phyloP scores from a whole-genome alignment of 1,140 invertebrate genomes.

The Laodelphax striatellus region DNA sequence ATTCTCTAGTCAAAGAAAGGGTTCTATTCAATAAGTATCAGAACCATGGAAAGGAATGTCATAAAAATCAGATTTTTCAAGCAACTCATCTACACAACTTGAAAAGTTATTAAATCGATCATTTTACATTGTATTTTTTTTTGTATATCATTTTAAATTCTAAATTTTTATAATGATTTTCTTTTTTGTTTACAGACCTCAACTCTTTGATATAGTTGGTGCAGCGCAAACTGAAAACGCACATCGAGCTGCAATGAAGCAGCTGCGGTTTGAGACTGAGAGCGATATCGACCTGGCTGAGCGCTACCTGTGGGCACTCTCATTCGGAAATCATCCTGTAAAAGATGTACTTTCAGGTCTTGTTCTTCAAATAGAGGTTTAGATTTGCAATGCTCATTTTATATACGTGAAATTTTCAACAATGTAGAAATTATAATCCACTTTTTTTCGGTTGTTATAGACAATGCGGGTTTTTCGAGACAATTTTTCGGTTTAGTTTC shows the following conservation, averaged over 20 bases:
- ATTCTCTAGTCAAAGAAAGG: too few species aligned
- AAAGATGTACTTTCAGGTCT: conserved; percentile 43
- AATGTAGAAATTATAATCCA: background rate
- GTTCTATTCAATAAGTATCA: too few species aligned
- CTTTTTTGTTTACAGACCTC: conserved; percentile 34
- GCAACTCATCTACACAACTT: too few species aligned
- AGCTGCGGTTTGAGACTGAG: conserved; percentile 43
- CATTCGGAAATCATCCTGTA: conserved; percentile 46
- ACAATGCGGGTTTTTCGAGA: too few species aligned
- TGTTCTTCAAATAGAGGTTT: background rate
- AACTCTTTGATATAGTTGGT: conserved; percentile 56
- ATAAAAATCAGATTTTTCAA: too few species aligned
- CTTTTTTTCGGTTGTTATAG: background rate
- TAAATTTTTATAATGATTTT: background rate
- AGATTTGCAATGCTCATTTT: background rate
- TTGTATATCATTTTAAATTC: background rate
- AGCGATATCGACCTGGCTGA: conserved; percentile 47
- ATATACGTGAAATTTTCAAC: background rate
- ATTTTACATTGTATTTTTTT: background rate
- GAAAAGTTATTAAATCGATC: background rate
- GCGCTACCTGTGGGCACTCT: conserved; percentile 59
- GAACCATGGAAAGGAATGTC: too few species aligned
- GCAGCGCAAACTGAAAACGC: conserved; percentile 50
- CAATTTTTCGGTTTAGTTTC: too few species aligned
- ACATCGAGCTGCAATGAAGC: conserved; percentile 53